Percentiles rank a stretch among this genome's conserved stretches.
phyloP scores from a whole-genome alignment of 2,113 vertebrate species.

The Coreoperca whiteheadi region DNA sequence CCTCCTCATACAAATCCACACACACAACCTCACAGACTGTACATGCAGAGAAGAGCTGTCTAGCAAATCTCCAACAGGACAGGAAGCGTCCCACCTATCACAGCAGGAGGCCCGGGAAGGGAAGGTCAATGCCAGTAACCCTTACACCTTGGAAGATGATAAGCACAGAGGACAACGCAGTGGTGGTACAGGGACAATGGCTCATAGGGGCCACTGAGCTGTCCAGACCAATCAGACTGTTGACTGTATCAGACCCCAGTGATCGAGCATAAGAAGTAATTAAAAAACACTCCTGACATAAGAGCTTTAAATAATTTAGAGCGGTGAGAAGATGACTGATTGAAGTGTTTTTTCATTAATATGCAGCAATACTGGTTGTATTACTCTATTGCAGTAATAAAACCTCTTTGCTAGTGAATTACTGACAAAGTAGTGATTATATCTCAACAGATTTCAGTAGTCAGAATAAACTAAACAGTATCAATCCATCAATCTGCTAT shows the following conservation, averaged over 20 bases:
- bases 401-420: neutral
- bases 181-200: slow-evolving; percentile 22
- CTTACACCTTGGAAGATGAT: slow-evolving; percentile 54
- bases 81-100: slow-evolving; percentile 40
- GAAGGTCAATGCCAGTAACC: slow-evolving; percentile 49
- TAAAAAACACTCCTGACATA: slow-evolving; percentile 9
- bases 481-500: neutral
- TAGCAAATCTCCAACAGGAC: slow-evolving; percentile 37
- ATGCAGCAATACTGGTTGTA: neutral
- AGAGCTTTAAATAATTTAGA: neutral
- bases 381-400: neutral
- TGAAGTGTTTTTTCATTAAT: neutral
- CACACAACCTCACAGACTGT: neutral
- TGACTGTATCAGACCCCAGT: neutral
- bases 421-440: neutral
- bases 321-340: neutral
- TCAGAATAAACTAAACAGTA: neutral
- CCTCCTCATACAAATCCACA: neutral
- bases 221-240: slow-evolving; percentile 45
- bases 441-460: neutral
- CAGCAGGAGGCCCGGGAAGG: slow-evolving; percentile 44
- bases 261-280: neutral
- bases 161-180: slow-evolving; percentile 49
- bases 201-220: slow-evolving; percentile 46
- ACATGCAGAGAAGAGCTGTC: neutral